phyloP scores from a whole-genome alignment of 2,113 vertebrate species.

The Dendropsophus ebraccatus region DNA sequence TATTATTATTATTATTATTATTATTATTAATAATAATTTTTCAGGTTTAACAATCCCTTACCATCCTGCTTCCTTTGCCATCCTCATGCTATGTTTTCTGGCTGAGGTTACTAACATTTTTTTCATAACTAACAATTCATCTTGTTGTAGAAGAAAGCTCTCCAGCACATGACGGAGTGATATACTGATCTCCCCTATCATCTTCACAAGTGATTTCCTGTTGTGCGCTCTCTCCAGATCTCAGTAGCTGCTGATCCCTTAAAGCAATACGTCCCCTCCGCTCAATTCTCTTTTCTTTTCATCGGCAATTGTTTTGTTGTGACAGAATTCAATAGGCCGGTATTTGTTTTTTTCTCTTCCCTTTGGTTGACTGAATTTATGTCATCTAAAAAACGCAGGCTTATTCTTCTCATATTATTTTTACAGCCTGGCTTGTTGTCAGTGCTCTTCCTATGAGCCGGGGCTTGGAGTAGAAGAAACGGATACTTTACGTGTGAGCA shows the following conservation, averaged over 20 bases:
- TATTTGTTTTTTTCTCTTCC: constrained; percentile 39
- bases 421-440: neutral
- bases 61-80: no score
- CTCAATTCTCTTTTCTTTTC: neutral
- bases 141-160: neutral
- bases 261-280: neutral
- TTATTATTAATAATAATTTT: no score
- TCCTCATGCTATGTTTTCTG: no score
- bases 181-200: neutral
- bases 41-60: no score
- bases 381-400: constrained; percentile 25
- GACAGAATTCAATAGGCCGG: constrained; percentile 12
- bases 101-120: no score
- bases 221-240: neutral
- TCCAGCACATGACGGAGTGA: constrained; percentile 8
- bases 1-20: no score
- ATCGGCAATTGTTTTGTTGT: neutral
- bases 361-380: constrained; percentile 47
- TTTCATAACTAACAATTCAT: neutral
- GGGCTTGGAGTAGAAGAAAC: neutral
- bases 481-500: neutral
- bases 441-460: neutral
- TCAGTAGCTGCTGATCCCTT: neutral
- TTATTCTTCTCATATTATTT: neutral
- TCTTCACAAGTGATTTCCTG: constrained; percentile 3